Percentiles rank a stretch among this genome's conserved stretches.
phyloP scores from a whole-genome alignment of 1,140 invertebrate species.

The Andrena cerasifolii region DNA sequence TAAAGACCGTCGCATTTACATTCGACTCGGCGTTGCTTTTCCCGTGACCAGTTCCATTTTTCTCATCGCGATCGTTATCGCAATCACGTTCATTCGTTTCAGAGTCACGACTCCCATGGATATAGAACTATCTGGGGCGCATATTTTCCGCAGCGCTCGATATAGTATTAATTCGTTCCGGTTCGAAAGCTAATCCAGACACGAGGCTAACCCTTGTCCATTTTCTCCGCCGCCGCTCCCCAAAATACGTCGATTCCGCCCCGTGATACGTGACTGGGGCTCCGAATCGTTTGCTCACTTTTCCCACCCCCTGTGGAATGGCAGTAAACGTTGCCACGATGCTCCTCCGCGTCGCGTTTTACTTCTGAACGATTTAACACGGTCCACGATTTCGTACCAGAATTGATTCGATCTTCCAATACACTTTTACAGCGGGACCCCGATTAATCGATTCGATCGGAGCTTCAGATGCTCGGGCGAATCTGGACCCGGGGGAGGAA shows the following conservation, averaged over 20 bases:
- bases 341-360: constrained; percentile 46
- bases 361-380: constrained; percentile 55
- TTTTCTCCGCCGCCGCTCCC: constrained; percentile 57
- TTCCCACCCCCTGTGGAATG: constrained; percentile 34
- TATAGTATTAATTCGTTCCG: constrained; percentile 67
- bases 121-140: neutral
- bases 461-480: no score
- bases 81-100: constrained; percentile 4
- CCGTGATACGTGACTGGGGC: constrained; percentile 60
- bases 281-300: constrained; percentile 55
- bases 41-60: neutral
- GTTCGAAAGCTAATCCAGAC: constrained; percentile 66
- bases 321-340: constrained; percentile 46
- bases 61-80: neutral
- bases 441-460: neutral
- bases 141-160: constrained; percentile 28
- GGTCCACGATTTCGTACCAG: constrained; percentile 30
- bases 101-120: neutral
- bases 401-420: constrained; percentile 19
- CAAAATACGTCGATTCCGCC: constrained; percentile 62
- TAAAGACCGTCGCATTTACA: no score
- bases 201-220: constrained; percentile 68
- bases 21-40: neutral
- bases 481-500: no score
- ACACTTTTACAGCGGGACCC: neutral